These are phyloP conservation scores for Copidosoma floridanum DNA, from an alignment of 1,140 invertebrate species.

Conservation along the genomic window DNA sequence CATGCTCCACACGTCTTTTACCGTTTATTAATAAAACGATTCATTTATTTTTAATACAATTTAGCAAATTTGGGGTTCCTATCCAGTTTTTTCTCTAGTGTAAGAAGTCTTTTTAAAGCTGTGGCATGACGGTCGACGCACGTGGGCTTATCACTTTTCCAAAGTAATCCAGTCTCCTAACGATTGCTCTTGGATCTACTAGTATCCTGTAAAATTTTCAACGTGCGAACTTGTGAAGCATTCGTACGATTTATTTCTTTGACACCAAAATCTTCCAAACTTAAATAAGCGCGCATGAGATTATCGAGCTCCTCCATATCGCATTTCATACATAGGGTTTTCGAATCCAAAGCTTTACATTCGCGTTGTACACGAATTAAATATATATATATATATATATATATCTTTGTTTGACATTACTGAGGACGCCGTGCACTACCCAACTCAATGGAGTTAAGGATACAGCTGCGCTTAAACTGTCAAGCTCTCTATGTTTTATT, in stretches of 20 bases:
- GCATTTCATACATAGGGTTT: no score
- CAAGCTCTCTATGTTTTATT: not conserved
- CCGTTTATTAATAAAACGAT: constrained; percentile 22
- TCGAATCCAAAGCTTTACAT: no score
- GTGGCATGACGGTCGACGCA: not conserved
- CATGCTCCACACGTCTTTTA: constrained; percentile 17
- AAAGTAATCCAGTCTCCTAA: constrained; percentile 29
- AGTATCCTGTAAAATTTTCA: constrained; percentile 6
- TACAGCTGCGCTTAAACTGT: not conserved
- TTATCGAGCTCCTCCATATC: not conserved
- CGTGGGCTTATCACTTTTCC: not conserved
- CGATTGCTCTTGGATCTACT: not conserved
- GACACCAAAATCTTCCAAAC: constrained; percentile 18
- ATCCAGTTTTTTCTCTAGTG: constrained; percentile 8
- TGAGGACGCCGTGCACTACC: not conserved
- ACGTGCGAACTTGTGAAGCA: not conserved
- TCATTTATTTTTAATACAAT: constrained; percentile 17
- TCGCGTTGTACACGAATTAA: not conserved
- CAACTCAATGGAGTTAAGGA: constrained; percentile 21
- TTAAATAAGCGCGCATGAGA: constrained; percentile 13
- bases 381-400: not conserved
- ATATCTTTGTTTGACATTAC: no score
- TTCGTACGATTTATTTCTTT: not conserved
- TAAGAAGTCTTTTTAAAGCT: constrained; percentile 8
- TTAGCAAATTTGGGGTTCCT: not conserved